Conservation (phyloP, 2,888 invertebrate genomes). For the Ischnura elegans region DNA sequence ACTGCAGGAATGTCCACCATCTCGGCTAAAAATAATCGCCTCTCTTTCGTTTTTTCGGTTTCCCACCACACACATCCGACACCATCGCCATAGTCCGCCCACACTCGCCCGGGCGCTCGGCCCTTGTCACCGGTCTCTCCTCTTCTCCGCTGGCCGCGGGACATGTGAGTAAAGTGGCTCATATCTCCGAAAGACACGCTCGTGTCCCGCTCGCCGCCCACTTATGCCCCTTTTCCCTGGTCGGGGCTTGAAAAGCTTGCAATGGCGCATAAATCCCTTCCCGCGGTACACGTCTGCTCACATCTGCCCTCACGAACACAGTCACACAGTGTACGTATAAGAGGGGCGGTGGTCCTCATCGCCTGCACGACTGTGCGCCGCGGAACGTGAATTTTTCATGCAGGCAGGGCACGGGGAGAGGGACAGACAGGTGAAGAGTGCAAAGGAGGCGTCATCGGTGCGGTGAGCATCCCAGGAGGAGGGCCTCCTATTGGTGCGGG, state of each 20-base stretch:
- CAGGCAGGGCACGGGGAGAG: neutral
- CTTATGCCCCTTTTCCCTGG: constrained; percentile 3
- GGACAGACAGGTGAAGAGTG: neutral
- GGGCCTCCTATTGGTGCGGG: neutral
- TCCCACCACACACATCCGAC: neutral
- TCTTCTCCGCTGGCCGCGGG: neutral
- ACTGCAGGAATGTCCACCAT: neutral
- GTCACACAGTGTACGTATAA: neutral
- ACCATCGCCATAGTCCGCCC: neutral
- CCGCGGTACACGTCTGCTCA: constrained; percentile 1
- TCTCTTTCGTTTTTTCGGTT: neutral
- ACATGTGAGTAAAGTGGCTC: neutral
- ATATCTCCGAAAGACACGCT: constrained; percentile 19
- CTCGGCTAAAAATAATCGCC: neutral
- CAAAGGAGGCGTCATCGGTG: neutral
- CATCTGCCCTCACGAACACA: neutral
- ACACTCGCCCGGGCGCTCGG: neutral
- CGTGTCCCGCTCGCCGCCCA: neutral
- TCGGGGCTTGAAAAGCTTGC: neutral
- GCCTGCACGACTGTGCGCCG: neutral
- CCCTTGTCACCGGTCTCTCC: neutral
- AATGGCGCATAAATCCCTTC: constrained; percentile 14
- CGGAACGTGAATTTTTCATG: neutral
- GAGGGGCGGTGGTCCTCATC: neutral
- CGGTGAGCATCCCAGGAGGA: neutral